These are phyloP conservation scores for Sesia bembeciformis DNA, from an alignment of 2,888 invertebrate species.

Conservation along the genomic window DNA sequence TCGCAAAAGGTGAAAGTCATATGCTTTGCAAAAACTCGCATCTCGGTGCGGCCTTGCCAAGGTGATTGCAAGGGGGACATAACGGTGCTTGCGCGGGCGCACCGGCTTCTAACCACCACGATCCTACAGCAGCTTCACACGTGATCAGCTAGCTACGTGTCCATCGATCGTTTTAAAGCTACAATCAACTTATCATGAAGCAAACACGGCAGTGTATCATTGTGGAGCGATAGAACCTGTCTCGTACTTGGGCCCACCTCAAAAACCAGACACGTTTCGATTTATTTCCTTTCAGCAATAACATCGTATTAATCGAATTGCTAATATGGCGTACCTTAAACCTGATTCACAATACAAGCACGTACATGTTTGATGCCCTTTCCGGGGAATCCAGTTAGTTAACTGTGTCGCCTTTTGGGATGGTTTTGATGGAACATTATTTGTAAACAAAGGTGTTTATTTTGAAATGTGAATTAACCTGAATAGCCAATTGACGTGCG, in stretches of 20 bases:
- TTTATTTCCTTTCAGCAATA: slow-evolving; percentile 55
- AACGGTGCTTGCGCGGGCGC: slow-evolving; percentile 52
- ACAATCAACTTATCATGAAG: slow-evolving; percentile 13
- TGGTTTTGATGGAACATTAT: not conserved
- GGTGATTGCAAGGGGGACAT: slow-evolving; percentile 69
- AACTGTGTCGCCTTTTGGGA: slow-evolving; percentile 42
- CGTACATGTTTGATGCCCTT: slow-evolving; percentile 30
- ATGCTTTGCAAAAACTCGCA: slow-evolving; percentile 68
- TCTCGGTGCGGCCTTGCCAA: slow-evolving; percentile 69
- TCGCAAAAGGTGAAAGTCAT: slow-evolving; percentile 70
- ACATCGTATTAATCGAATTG: slow-evolving; percentile 33
- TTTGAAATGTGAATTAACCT: not conserved
- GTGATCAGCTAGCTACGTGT: slow-evolving; percentile 24
- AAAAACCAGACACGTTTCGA: slow-evolving; percentile 46
- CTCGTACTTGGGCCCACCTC: slow-evolving; percentile 5
- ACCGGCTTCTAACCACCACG: slow-evolving; percentile 19
- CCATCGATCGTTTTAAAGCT: slow-evolving; percentile 25
- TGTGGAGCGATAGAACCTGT: not conserved
- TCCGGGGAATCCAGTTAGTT: slow-evolving; percentile 38
- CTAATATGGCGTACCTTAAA: slow-evolving; percentile 38
- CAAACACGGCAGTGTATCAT: not conserved
- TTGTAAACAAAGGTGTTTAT: not conserved
- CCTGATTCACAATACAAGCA: slow-evolving; percentile 45
- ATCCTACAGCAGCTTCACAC: slow-evolving; percentile 12
- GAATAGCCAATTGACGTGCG: not conserved